phyloP scores from a whole-genome alignment of 2,888 invertebrate genomes.

The Platycnemis pennipes region DNA sequence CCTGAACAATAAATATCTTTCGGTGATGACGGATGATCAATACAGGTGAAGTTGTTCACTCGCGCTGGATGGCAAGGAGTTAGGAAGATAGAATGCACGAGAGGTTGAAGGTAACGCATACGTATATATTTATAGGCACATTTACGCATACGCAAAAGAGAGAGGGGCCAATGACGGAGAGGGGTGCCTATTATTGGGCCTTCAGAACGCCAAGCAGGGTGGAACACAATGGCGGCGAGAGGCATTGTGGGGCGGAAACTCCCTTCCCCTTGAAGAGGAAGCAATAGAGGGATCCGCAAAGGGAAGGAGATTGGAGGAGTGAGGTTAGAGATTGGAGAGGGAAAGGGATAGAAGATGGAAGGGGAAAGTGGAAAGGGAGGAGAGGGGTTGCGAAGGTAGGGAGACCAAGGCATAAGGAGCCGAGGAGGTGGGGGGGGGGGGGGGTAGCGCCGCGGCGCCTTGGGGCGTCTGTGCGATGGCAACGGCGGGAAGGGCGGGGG shows the following conservation, averaged over 20 bases:
- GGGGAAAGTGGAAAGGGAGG: neutral
- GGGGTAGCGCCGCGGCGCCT: neutral
- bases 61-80: too few species aligned
- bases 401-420: neutral
- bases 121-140: neutral
- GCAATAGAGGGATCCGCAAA: neutral
- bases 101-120: neutral
- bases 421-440: neutral
- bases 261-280: neutral
- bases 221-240: slow-evolving; percentile 62
- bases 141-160: neutral
- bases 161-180: slow-evolving; percentile 36
- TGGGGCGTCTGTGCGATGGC: neutral
- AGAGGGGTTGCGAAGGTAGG: neutral
- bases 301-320: slow-evolving; percentile 52
- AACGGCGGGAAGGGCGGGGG: neutral
- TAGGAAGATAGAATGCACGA: too few species aligned
- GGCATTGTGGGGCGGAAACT: slow-evolving; percentile 38
- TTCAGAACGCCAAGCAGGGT: neutral
- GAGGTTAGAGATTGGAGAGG: neutral
- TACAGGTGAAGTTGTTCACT: neutral
- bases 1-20: neutral
- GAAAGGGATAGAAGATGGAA: neutral
- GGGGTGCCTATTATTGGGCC: slow-evolving; percentile 58
- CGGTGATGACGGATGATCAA: neutral